Evolutionary conservation across 2,888 invertebrate genomes (phyloP), one percentile per base, ranked within the genome.

Genomic region (Callimorpha dominula): DNA sequence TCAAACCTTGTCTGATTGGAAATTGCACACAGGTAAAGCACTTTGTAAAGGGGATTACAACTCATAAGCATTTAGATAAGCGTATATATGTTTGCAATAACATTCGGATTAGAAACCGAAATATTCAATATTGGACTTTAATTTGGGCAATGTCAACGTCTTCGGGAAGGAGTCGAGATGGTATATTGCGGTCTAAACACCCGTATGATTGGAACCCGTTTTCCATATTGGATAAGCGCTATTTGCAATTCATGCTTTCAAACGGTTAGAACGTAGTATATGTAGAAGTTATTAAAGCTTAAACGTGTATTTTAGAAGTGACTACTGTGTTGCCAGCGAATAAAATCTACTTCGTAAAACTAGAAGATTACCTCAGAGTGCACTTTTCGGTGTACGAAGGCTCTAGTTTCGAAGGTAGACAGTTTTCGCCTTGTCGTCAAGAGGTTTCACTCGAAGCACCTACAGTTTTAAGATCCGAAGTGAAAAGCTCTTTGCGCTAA

Each of bases 211-310:
- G 89, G 87, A 88, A 86, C 82, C 76, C 81, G 82, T 73, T 88
- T 89, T 86, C 85, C 86, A 83, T 86, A 83, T 87, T 81, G 83
- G 84, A 86, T 87, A 86, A 88, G 88, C 87, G 85, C 84, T 82
- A 91, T 92, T 92, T 91, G 91, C 91, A 91, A 91, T 92, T 91
- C 91, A 87, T 88, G 87, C 88, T 84, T 83, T 81, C 83, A 82
- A 86, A 85, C 81, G 60, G 65, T 71, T 72, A 70, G 75, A 65
- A 65, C 60, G 60, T 46, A 46, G 71, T 68, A 71, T 72, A 76
- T 64, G 66, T 69, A 64, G 66, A 67, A 79, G 76, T 78, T 82
- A 76, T 79, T 12, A 31, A 50, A 46, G 31, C 46, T 49, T 40
- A 46, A 68, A 68, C 31, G 14, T 57, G 17, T 67, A n/a, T 54